These are phyloP conservation scores for Tetrapedia diversipes DNA, from an alignment of 2,888 invertebrate species.

Conservation along the genomic window DNA sequence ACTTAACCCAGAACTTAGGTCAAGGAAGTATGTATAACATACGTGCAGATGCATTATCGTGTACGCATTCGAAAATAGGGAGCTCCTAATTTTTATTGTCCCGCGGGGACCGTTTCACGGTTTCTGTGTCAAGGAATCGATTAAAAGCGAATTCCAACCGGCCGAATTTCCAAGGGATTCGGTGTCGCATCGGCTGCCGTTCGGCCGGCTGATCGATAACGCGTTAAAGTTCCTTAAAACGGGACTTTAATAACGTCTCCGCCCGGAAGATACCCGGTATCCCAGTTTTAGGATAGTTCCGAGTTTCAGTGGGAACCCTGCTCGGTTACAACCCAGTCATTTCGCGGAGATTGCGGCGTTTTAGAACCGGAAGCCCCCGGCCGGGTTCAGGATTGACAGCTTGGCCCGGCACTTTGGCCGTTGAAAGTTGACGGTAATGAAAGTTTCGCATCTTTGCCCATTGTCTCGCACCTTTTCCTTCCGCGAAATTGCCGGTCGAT, in stretches of 20 bases:
- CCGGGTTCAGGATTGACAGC: constrained; percentile 25
- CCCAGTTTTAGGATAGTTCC: constrained; percentile 11
- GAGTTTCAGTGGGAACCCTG: constrained; percentile 29
- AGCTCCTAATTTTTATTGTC: no score
- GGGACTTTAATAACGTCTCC: constrained; percentile 17
- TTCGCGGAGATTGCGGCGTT: constrained; percentile 28
- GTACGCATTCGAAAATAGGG: no score
- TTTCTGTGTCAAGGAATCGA: neutral
- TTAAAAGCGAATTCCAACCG: no score
- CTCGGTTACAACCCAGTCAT: constrained; percentile 28
- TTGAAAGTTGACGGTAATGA: neutral
- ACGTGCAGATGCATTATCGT: no score
- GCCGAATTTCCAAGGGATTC: neutral
- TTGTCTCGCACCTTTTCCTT: constrained; percentile 1
- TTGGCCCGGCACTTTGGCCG: neutral
- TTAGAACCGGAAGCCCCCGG: constrained; percentile 7
- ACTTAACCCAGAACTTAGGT: no score
- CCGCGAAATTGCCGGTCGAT: neutral
- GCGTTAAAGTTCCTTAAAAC: constrained; percentile 20
- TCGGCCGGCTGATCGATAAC: constrained; percentile 10
- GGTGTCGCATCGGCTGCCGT: neutral
- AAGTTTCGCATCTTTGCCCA: constrained; percentile 8
- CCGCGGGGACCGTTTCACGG: neutral
- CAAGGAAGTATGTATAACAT: no score
- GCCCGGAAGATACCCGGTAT: neutral